Percentiles rank a stretch among this genome's conserved stretches.
phyloP scores from a whole-genome alignment of 2,888 invertebrate genomes.

The Drosophila limbata region DNA sequence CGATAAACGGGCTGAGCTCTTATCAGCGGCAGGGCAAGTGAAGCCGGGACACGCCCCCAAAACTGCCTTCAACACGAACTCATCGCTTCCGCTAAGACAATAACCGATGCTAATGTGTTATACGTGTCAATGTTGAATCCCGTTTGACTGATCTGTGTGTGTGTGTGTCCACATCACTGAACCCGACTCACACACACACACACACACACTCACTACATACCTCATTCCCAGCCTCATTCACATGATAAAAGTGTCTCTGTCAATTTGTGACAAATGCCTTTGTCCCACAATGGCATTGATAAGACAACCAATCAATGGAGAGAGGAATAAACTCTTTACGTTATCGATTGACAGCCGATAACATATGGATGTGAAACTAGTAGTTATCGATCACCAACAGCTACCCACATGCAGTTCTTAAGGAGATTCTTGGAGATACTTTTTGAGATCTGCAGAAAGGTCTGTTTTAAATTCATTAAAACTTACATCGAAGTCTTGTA shows the following conservation, averaged over 20 bases:
- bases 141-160: constrained; percentile 70
- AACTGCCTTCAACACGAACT: constrained; percentile 5
- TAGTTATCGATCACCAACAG: constrained; percentile 39
- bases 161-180: constrained; percentile 10
- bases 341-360: constrained; percentile 23
- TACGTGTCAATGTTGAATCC: constrained; percentile 77
- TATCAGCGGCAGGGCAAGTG: constrained; percentile 10
- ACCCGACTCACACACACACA: not conserved
- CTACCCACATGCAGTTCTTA: not conserved
- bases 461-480: too few species aligned
- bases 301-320: constrained; percentile 33
- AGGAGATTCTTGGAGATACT: too few species aligned
- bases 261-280: constrained; percentile 64
- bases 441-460: too few species aligned
- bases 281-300: constrained; percentile 35
- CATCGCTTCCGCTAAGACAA: constrained; percentile 60
- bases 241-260: constrained; percentile 48
- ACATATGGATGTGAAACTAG: not conserved
- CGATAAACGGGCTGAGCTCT: constrained; percentile 26
- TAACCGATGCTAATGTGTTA: constrained; percentile 75
- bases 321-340: not conserved
- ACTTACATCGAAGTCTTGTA: too few species aligned
- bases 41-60: constrained; percentile 9
- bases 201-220: not conserved
- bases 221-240: not conserved